These are phyloP conservation scores for Sardina pilchardus DNA, from an alignment of 2,113 vertebrate species.

Conservation along the genomic window DNA sequence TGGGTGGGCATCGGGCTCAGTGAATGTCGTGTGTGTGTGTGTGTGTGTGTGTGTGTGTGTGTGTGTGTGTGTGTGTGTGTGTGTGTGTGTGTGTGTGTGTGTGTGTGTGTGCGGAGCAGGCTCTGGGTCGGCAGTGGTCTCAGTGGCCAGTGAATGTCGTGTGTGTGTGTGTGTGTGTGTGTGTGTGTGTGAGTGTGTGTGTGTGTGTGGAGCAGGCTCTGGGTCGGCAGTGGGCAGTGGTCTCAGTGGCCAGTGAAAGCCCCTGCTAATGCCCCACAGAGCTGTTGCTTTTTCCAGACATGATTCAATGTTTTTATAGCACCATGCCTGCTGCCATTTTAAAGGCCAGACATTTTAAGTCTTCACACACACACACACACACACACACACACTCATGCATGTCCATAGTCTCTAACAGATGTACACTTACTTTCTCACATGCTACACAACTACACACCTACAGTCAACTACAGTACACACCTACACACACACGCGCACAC, in stretches of 20 bases:
- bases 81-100: background rate
- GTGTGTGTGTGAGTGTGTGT: too few relatives aligned
- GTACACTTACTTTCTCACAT: background rate
- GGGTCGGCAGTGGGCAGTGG: slow-evolving; percentile 28
- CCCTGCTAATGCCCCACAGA: slow-evolving; percentile 55
- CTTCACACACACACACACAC: slow-evolving; percentile 10
- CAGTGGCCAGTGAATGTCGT: slow-evolving; percentile 55
- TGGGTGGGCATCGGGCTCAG: too few relatives aligned
- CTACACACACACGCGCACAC: background rate
- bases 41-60: too few relatives aligned
- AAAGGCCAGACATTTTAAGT: slow-evolving; percentile 29
- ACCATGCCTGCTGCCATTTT: slow-evolving; percentile 46
- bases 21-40: too few relatives aligned
- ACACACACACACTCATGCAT: slow-evolving; percentile 14
- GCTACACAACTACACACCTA: background rate
- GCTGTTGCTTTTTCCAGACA: slow-evolving; percentile 58
- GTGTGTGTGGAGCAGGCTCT: background rate
- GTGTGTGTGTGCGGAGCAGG: background rate
- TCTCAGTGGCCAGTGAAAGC: slow-evolving; percentile 54
- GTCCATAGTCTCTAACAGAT: slow-evolving; percentile 23
- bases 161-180: too few relatives aligned
- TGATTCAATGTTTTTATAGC: slow-evolving; percentile 53
- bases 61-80: too few relatives aligned
- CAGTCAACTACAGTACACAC: too few relatives aligned
- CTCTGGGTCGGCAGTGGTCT: slow-evolving; percentile 31